Conservation (phyloP, 2,797 vertebrate genomes). For the Caiman crocodilus region DNA sequence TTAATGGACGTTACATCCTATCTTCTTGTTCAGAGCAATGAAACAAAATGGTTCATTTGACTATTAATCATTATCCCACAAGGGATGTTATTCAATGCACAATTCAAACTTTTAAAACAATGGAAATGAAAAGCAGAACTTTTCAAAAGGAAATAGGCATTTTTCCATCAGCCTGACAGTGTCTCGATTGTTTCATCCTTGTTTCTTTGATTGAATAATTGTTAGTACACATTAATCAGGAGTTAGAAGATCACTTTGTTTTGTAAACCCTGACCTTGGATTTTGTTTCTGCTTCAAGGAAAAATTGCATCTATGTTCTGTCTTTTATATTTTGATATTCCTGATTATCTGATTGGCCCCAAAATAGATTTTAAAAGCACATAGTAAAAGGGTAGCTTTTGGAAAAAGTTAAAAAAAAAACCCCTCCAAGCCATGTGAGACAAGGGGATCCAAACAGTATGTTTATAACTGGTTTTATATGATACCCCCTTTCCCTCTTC, state of each 20-base stretch:
- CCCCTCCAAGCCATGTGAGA: not conserved
- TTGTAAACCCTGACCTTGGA: not conserved
- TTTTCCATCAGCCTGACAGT: constrained; percentile 14
- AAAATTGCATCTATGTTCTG: not conserved
- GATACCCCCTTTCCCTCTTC: not conserved
- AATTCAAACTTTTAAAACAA: constrained; percentile 7
- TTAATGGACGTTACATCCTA: not conserved
- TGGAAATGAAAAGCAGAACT: constrained; percentile 18
- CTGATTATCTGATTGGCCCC: not conserved
- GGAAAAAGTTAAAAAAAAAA: not conserved
- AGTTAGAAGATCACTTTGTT: not conserved
- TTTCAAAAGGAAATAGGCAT: constrained; percentile 24
- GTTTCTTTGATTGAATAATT: constrained; percentile 26
- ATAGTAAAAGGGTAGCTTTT: not conserved
- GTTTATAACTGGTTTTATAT: not conserved
- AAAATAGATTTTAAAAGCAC: not conserved
- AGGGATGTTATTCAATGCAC: not conserved
- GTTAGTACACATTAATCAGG: not conserved
- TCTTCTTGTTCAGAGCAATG: constrained; percentile 15
- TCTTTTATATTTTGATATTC: not conserved
- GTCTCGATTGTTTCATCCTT: not conserved
- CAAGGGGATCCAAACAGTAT: not conserved
- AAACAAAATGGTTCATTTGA: not conserved
- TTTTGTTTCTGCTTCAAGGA: constrained; percentile 29
- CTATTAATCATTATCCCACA: constrained; percentile 5